phyloP scores from a whole-genome alignment of 2,113 vertebrate species.

The Plectropomus leopardus region DNA sequence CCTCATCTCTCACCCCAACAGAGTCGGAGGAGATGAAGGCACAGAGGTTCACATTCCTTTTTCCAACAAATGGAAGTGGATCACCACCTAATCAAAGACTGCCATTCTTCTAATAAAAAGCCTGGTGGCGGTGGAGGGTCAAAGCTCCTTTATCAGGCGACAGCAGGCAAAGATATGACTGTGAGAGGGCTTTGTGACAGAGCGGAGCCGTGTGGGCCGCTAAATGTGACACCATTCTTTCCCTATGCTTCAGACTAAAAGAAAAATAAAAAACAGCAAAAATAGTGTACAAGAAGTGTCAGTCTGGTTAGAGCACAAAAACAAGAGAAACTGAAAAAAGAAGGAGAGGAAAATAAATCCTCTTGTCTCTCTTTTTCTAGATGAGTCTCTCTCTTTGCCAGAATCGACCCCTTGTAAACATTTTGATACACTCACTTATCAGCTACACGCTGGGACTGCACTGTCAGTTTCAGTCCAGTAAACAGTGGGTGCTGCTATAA shows the following conservation, averaged over 20 bases:
- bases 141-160: constrained; percentile 73
- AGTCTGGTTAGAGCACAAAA: constrained; percentile 9
- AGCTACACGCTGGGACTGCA: not conserved
- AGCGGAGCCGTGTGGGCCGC: constrained; percentile 63
- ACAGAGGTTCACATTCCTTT: constrained; percentile 53
- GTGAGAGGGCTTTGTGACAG: constrained; percentile 73
- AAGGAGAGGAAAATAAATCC: not conserved
- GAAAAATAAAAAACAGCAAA: constrained; percentile 35
- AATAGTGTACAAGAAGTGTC: constrained; percentile 28
- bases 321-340: not conserved
- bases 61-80: constrained; percentile 66
- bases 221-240: constrained; percentile 71
- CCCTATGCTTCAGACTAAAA: constrained; percentile 49
- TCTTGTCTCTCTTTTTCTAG: not conserved
- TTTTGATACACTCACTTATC: constrained; percentile 46
- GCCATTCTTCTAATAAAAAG: constrained; percentile 80
- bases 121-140: constrained; percentile 65
- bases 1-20: constrained; percentile 25
- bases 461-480: constrained; percentile 5
- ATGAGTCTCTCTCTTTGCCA: not conserved
- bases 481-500: constrained; percentile 5
- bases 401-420: constrained; percentile 40
- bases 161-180: constrained; percentile 68
- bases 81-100: constrained; percentile 78
- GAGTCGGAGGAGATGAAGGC: constrained; percentile 34